Conservation (phyloP, 2,888 invertebrate genomes). For the Sarcophaga caerulescens region DNA sequence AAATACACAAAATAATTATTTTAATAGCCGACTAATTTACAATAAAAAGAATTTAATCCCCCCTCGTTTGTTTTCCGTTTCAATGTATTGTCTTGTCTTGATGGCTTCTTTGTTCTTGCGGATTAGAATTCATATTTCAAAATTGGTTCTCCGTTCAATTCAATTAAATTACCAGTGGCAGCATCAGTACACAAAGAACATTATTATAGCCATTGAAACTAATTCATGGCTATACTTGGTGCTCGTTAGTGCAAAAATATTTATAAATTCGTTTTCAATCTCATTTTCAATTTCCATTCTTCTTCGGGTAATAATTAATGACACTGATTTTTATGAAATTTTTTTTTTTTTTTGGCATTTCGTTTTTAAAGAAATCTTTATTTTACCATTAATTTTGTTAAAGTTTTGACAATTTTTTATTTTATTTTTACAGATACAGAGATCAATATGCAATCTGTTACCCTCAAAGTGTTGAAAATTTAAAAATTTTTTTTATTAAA, state of each 20-base stretch:
- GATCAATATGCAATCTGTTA: too few relatives aligned
- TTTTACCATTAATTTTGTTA: too few relatives aligned
- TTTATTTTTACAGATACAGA: too few relatives aligned
- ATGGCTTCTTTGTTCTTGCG: background rate
- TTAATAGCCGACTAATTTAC: conserved; percentile 55
- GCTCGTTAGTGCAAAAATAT: background rate
- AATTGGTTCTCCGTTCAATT: conserved; percentile 13
- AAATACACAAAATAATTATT: conserved; percentile 62
- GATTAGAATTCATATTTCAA: conserved; percentile 30
- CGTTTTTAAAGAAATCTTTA: background rate
- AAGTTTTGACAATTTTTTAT: too few relatives aligned
- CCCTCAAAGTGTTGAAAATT: too few relatives aligned
- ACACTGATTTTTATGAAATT: background rate
- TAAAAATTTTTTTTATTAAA: too few relatives aligned
- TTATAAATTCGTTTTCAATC: background rate
- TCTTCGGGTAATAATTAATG: background rate
- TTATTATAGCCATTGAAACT: background rate
- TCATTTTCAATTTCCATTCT: background rate
- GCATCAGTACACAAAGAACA: background rate
- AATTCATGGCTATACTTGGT: background rate
- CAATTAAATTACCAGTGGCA: conserved; percentile 5
- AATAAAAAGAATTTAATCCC: background rate
- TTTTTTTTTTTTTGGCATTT: background rate
- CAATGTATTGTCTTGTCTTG: background rate
- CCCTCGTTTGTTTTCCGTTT: background rate